A percentile compares a stretch with the other conserved stretches of the same genome.
Conservation (phyloP, 2,113 vertebrate genomes). For the Perognathus longimembris region DNA sequence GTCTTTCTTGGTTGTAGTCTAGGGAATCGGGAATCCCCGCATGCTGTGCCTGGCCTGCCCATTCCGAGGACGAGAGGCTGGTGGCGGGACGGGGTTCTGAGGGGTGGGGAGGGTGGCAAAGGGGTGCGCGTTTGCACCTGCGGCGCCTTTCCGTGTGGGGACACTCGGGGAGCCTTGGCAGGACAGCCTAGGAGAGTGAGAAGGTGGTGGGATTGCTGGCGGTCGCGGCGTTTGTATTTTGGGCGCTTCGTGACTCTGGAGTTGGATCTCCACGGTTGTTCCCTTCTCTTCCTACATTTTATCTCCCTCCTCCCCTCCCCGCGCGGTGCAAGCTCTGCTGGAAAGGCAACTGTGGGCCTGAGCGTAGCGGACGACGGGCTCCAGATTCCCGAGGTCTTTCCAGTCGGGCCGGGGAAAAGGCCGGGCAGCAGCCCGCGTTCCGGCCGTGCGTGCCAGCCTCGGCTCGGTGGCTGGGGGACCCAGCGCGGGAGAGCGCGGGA, state of each 20-base stretch:
- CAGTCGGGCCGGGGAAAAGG: slow-evolving; percentile 1
- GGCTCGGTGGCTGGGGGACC: background rate
- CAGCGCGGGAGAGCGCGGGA: background rate
- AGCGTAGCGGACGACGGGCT: slow-evolving; percentile 51
- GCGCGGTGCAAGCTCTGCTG: slow-evolving; percentile 39
- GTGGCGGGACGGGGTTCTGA: slow-evolving; percentile 64
- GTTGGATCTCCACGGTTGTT: slow-evolving; percentile 72
- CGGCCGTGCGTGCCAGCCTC: slow-evolving; percentile 29
- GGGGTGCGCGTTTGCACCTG: slow-evolving; percentile 77
- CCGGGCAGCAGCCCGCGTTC: slow-evolving; percentile 39
- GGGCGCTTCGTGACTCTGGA: slow-evolving; percentile 74
- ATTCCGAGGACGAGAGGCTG: slow-evolving; percentile 3
- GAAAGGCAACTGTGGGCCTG: slow-evolving; percentile 23
- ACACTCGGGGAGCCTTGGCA: slow-evolving; percentile 34
- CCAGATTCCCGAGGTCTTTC: slow-evolving; percentile 46
- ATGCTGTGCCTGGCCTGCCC: slow-evolving; percentile 8
- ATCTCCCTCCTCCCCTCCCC: background rate
- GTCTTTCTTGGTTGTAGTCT: slow-evolving; percentile 73
- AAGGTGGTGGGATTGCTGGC: slow-evolving; percentile 73
- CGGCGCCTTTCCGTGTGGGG: slow-evolving; percentile 57
- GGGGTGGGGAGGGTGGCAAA: background rate
- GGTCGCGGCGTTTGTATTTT: slow-evolving; percentile 74
- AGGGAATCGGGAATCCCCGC: slow-evolving; percentile 54
- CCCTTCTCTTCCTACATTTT: slow-evolving; percentile 61
- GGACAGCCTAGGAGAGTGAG: slow-evolving; percentile 41